Evolutionary conservation across 1,140 invertebrate genomes (phyloP).

Genomic region (Nomia melanderi): DNA sequence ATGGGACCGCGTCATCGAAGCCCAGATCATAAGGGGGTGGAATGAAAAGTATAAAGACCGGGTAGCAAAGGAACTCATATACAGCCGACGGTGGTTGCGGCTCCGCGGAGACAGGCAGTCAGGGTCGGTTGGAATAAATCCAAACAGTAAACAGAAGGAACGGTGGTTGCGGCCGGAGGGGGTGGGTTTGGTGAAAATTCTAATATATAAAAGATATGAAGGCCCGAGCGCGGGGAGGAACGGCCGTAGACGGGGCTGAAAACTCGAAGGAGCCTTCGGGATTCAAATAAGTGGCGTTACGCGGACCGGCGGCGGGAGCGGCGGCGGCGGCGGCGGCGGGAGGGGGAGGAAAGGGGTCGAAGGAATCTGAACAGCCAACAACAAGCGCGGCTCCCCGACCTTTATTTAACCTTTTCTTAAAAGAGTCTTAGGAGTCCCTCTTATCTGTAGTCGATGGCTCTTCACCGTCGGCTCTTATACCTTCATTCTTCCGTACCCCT

Average conservation of each 20-base stretch:
- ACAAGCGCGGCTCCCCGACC: conserved; percentile 70
- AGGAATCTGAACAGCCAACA: conserved; percentile 81
- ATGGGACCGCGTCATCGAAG: neutral
- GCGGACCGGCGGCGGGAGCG: too few species aligned
- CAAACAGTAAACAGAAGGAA: conserved; percentile 77
- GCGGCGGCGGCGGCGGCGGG: too few species aligned
- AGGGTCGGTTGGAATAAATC: conserved; percentile 71
- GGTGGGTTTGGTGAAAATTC: conserved; percentile 69
- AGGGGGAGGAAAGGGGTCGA: conserved; percentile 54
- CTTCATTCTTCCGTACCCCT: conserved; percentile 60
- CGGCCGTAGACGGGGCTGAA: conserved; percentile 31
- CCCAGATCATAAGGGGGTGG: conserved; percentile 12
- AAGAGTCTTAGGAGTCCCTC: conserved; percentile 75
- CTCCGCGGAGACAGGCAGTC: conserved; percentile 1
- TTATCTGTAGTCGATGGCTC: conserved; percentile 78
- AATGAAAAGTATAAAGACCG: conserved; percentile 55
- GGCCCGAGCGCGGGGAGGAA: conserved; percentile 23
- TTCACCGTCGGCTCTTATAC: conserved; percentile 70
- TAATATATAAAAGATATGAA: conserved; percentile 81
- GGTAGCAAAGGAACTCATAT: conserved; percentile 56
- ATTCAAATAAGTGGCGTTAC: conserved; percentile 73
- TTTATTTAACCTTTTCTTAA: conserved; percentile 81
- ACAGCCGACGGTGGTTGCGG: conserved; percentile 32
- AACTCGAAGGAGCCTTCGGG: conserved; percentile 66
- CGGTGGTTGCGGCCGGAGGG: conserved; percentile 21